Evolutionary conservation across 2,888 invertebrate genomes (phyloP).

Genomic region (Mimumesa dahlbomi): DNA sequence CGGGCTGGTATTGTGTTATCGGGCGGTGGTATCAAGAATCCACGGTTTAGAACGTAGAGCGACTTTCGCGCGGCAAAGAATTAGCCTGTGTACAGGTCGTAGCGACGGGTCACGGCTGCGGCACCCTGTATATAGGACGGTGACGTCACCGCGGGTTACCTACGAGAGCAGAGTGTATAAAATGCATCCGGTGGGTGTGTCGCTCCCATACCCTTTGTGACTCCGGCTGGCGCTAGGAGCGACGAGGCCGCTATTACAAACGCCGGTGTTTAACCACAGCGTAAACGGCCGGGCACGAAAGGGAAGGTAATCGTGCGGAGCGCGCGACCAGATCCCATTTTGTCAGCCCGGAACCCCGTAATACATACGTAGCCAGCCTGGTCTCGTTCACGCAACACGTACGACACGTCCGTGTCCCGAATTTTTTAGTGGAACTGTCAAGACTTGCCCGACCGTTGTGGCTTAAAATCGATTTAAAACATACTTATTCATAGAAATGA

Average conservation of each 20-base stretch:
- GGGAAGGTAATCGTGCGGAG: constrained; percentile 60
- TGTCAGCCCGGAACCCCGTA: constrained; percentile 29
- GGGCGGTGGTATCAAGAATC: constrained; percentile 54
- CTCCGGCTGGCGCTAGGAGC: constrained; percentile 72
- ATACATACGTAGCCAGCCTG: no score
- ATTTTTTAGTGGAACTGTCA: no score
- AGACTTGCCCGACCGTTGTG: no score
- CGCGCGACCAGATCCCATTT: constrained; percentile 49
- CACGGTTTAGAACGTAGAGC: constrained; percentile 20
- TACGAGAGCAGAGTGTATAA: constrained; percentile 71
- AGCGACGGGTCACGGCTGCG: constrained; percentile 69
- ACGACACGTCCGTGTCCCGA: no score
- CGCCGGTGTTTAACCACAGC: constrained; percentile 66
- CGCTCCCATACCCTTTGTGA: constrained; percentile 77
- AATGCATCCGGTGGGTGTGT: constrained; percentile 79
- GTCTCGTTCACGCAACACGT: no score
- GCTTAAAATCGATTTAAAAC: no score
- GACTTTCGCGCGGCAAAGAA: constrained; percentile 54
- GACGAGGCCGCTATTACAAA: constrained; percentile 72
- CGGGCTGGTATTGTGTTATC: constrained; percentile 41
- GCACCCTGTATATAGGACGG: constrained; percentile 71
- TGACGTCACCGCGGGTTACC: constrained; percentile 72
- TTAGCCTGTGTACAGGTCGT: constrained; percentile 59
- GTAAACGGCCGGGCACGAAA: constrained; percentile 63
- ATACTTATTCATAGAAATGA: no score